Percentiles rank a stretch among this genome's conserved stretches.
phyloP scores from a whole-genome alignment of 2,888 invertebrate species.

The Salpingus planirostris region DNA sequence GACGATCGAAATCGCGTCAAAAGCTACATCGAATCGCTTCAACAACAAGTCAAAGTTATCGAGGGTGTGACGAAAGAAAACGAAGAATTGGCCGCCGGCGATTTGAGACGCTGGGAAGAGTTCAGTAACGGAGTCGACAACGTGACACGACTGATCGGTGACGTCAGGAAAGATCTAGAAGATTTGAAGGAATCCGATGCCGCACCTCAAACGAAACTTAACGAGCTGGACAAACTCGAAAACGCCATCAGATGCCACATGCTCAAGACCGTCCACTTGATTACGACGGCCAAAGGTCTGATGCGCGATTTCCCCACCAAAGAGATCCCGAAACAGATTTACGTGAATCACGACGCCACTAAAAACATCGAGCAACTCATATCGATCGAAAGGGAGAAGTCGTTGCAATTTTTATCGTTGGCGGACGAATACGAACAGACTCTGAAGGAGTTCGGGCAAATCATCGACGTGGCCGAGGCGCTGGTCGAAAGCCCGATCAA shows the following conservation, averaged over 20 bases:
- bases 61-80: constrained; percentile 56
- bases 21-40: constrained; percentile 50
- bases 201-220: constrained; percentile 58
- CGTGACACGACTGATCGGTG: constrained; percentile 46
- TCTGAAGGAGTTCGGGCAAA: constrained; percentile 75
- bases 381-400: constrained; percentile 62
- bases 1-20: constrained; percentile 43
- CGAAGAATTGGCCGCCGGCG: constrained; percentile 48
- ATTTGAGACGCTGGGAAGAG: constrained; percentile 61
- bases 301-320: constrained; percentile 61
- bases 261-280: constrained; percentile 52
- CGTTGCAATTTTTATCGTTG: constrained; percentile 64
- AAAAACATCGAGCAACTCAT: constrained; percentile 63
- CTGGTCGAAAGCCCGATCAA: constrained; percentile 69
- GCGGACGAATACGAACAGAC: constrained; percentile 86
- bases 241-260: constrained; percentile 54
- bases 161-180: constrained; percentile 47
- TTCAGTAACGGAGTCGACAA: constrained; percentile 57
- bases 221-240: constrained; percentile 63
- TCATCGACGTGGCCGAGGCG: constrained; percentile 75
- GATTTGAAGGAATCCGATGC: constrained; percentile 52
- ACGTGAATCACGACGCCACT: constrained; percentile 56
- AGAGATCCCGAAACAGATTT: constrained; percentile 59
- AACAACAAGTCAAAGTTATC: constrained; percentile 61
- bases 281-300: constrained; percentile 53